Base-by-base conservation (phyloP, 2,113 vertebrate species). In the Colinus virginianus region DNA sequence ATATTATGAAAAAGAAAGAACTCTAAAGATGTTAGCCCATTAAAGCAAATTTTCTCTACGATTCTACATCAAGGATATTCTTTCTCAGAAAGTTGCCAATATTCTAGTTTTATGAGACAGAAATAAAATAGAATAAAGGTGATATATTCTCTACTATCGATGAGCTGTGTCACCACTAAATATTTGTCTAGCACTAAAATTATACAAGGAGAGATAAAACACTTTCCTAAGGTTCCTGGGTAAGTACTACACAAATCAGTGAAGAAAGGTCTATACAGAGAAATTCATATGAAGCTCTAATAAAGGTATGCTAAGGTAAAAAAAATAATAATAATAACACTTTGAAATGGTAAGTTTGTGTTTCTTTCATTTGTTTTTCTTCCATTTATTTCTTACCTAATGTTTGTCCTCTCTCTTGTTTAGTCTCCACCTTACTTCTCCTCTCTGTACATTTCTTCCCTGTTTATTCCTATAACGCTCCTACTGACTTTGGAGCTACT, bases 191-290 rank as follows among this genome's bases (percentile, higher is more conserved):
- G 51, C 38, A 45, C 51, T 84, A 45, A 90, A 88, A 81, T 40
- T 74, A 55, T 78, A 22, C 64, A 88, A 64, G n/a, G 20, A 90
- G 32, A 51, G 23, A 77, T 30, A 74, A 77, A 89, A 32, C 4
- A 53, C 42, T 79, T 87, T 74, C 55, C 79, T 67, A 70, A 78
- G 36, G 11, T 48, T 88, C 22, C 56, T 86, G 18, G 56, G 26
- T 63, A 88, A 85, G 92, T 70, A 83, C 25, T 28, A 80, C 78
- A 85, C 53, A 76, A 81, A 78, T 64, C 58, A 72, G n/a, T 62
- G 70, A 92, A 72, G 48, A 16, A 87, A 66, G 56, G 36, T 88
- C 45, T 90, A 55, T 67, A 40, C 74, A 63, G 32, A 90, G 61
- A 83, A 94, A 90, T 55, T n/a, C 17, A 74, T 82, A 88, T 56